phyloP scores from a whole-genome alignment of 1,140 invertebrate species.

The Hyles euphorbiae region DNA sequence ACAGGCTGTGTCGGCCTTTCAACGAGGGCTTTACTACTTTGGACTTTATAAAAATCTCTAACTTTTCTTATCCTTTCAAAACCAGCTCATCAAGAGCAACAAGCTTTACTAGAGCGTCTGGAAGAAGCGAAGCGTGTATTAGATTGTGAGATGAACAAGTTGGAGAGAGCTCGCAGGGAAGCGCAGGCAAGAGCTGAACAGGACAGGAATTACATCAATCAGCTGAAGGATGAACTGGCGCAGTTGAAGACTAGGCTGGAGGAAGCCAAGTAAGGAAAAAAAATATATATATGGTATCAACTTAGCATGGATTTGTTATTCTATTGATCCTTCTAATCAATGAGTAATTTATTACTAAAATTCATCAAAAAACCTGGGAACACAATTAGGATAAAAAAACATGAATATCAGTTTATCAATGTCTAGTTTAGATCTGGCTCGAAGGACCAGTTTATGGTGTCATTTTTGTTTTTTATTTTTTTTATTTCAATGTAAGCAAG shows the following conservation, averaged over 20 bases:
- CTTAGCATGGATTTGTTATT: too few relatives aligned
- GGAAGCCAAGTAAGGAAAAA: conserved; percentile 77
- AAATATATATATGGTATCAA: too few relatives aligned
- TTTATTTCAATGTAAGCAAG: too few relatives aligned
- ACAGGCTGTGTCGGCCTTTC: too few relatives aligned
- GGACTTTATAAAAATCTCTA: too few relatives aligned
- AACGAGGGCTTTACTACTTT: too few relatives aligned
- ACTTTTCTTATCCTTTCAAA: neutral
- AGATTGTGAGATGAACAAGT: conserved; percentile 81
- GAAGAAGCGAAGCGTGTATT: conserved; percentile 82
- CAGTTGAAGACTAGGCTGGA: conserved; percentile 81
- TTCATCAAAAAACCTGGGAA: neutral
- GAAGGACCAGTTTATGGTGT: too few relatives aligned
- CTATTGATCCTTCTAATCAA: neutral
- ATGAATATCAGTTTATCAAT: neutral
- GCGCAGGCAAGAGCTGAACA: conserved; percentile 82
- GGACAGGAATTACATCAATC: conserved; percentile 81
- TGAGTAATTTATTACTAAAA: neutral
- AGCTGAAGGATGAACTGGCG: conserved; percentile 84
- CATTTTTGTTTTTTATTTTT: too few relatives aligned
- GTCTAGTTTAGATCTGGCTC: too few relatives aligned
- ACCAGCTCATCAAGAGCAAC: conserved; percentile 89
- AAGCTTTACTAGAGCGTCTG: conserved; percentile 85
- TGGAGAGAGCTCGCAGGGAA: conserved; percentile 83
- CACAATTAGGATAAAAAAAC: neutral